Evolutionary conservation across 2,888 invertebrate species (phyloP).

Genomic region (Yponomeuta plumbellus): DNA sequence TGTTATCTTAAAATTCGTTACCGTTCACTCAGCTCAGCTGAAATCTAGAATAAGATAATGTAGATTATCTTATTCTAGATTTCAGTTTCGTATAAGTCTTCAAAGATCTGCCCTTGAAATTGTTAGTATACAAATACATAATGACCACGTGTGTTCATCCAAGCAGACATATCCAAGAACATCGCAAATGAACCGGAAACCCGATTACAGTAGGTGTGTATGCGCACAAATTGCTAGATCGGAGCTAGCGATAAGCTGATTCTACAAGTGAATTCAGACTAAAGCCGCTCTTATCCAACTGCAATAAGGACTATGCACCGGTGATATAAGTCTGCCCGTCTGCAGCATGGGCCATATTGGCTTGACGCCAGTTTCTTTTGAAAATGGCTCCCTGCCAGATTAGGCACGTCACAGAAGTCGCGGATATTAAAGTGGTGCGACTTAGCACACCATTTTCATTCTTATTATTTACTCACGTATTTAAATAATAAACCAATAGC

Average conservation of each 20-base stretch:
- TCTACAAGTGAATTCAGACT: neutral
- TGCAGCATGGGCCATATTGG: neutral
- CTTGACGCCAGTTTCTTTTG: neutral
- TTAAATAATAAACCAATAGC: neutral
- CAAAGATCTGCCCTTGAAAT: neutral
- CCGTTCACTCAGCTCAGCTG: neutral
- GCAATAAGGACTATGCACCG: neutral
- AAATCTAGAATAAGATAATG: no score
- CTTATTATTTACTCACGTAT: neutral
- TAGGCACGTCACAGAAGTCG: neutral
- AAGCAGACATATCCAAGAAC: neutral
- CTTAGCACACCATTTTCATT: neutral
- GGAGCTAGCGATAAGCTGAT: neutral
- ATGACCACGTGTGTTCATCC: neutral
- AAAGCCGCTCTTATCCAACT: neutral
- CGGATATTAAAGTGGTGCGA: neutral
- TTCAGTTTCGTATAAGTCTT: neutral
- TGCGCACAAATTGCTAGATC: neutral
- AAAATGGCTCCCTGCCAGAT: constrained; percentile 7
- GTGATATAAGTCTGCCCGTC: neutral
- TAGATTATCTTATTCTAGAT: neutral
- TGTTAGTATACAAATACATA: neutral
- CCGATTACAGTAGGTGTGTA: neutral
- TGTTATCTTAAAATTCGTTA: neutral
- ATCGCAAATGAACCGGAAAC: neutral